phyloP scores from a whole-genome alignment of 2,797 vertebrate genomes.

The Pantherophis vulpinus region DNA sequence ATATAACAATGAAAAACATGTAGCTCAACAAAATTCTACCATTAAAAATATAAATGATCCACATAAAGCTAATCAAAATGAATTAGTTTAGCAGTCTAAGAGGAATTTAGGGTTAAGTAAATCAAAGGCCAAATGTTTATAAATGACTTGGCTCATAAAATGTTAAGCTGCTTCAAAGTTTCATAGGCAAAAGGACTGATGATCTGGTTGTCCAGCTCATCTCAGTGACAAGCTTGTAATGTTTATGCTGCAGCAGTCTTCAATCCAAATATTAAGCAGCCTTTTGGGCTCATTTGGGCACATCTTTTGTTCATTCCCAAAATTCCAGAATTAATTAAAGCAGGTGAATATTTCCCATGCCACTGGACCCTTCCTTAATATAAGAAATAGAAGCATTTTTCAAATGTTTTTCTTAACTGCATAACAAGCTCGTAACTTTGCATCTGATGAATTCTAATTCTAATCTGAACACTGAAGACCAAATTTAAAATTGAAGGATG shows the following conservation, averaged over 20 bases:
- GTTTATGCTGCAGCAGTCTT: neutral
- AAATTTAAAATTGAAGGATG: neutral
- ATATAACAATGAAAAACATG: neutral
- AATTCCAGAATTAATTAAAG: conserved; percentile 11
- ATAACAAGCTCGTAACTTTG: neutral
- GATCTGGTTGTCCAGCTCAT: neutral
- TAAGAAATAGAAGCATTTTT: neutral
- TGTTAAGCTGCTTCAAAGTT: conserved; percentile 48
- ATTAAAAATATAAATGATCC: conserved; percentile 13
- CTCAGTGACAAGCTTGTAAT: neutral
- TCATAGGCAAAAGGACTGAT: conserved; percentile 16
- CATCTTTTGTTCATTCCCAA: conserved; percentile 3
- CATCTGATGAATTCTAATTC: neutral
- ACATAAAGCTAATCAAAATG: conserved; percentile 37
- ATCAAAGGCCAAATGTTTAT: conserved; percentile 40
- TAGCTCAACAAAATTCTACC: conserved; percentile 1
- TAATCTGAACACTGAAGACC: neutral
- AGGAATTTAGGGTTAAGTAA: conserved; percentile 29
- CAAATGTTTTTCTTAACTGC: neutral
- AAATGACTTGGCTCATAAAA: conserved; percentile 22
- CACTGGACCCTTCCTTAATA: neutral
- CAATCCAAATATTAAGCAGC: neutral
- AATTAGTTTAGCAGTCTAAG: conserved; percentile 31
- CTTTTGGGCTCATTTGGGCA: neutral
- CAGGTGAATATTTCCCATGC: neutral